Conservation (phyloP, 2,797 vertebrate genomes). For the Leuciscus waleckii region DNA sequence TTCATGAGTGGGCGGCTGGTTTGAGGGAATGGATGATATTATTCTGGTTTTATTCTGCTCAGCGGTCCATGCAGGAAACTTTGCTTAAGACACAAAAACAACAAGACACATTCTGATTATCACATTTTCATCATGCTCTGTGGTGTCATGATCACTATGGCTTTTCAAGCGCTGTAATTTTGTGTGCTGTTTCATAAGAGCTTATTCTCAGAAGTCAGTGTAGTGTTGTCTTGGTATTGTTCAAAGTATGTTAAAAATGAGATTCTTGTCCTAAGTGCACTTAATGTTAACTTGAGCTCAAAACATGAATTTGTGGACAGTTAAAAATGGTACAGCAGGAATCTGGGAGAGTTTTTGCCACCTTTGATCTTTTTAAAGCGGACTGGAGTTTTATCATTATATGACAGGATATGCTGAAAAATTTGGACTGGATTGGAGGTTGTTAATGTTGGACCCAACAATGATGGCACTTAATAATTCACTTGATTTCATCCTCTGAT, state of each 20-base stretch:
- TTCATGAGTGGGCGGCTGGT: neutral
- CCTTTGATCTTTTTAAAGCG: neutral
- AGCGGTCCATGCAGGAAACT: neutral
- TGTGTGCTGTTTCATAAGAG: neutral
- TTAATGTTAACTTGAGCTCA: constrained; percentile 29
- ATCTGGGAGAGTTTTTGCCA: neutral
- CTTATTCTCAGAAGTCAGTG: neutral
- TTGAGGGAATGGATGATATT: neutral
- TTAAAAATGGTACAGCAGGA: neutral
- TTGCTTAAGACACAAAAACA: constrained; percentile 6
- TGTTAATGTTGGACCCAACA: constrained; percentile 6
- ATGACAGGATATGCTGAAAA: neutral
- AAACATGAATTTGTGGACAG: neutral
- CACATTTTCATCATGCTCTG: constrained; percentile 1
- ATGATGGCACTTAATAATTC: neutral
- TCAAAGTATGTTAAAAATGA: constrained; percentile 17
- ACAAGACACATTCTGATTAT: constrained; percentile 28
- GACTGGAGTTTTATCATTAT: neutral
- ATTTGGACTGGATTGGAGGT: neutral
- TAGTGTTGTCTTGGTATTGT: constrained; percentile 15
- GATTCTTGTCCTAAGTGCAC: constrained; percentile 3
- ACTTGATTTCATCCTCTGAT: constrained; percentile 10
- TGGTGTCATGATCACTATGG: constrained; percentile 2
- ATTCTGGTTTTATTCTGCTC: constrained; percentile 14
- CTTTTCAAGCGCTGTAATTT: constrained; percentile 17